Base-by-base conservation (phyloP, 2,797 vertebrate genomes). In the Phoxinus dragarum region DNA sequence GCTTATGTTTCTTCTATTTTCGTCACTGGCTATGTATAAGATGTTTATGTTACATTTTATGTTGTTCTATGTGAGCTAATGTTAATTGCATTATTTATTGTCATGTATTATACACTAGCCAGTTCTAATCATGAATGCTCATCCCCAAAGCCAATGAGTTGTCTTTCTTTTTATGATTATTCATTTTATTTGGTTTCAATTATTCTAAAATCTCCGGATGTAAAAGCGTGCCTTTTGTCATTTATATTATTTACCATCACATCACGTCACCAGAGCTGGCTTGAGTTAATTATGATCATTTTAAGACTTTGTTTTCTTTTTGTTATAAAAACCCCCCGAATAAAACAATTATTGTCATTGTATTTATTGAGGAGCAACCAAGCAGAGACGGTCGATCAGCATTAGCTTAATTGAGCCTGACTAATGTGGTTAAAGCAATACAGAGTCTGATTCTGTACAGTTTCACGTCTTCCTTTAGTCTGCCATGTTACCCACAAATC, bases 401-500 rank as follows among this genome's bases (percentile, higher is more conserved):
- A 31, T 71, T 71, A 31, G 27, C 67, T 31, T 44, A 12, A 47
- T 49, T 31, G 14, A 38, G 56, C 56, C 34, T 17, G 21, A 40
- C 56, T 66, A 38, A 82, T 49, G 23, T 74, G 21, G 42, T 72
- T 64, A 67, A 64, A 38, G 17, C 34, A 83, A 52, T 17, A 42
- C 21, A 31, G 42, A 52, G 54, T 21, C 54, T 34, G 44, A 38
- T 67, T 82, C 17, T 40, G 17, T 68, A 36, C 12, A 2, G 0
- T 52, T 68, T 68, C 47, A n/a, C 17, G 23, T 31, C 44, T 76
- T 56, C 68, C 73, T 59, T 82, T 27, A 49, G 72, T 82, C 81
- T 89, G 88, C 85, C 86, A 81, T 87, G 81, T 81, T 81, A 83
- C 80, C 71, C 81, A 82, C 47, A 85, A 80, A 90, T 73, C 86